Evolutionary conservation across 2,888 invertebrate genomes (phyloP), one percentile per base, ranked within the genome.

Genomic region (Noctuana brunneofusca): DNA sequence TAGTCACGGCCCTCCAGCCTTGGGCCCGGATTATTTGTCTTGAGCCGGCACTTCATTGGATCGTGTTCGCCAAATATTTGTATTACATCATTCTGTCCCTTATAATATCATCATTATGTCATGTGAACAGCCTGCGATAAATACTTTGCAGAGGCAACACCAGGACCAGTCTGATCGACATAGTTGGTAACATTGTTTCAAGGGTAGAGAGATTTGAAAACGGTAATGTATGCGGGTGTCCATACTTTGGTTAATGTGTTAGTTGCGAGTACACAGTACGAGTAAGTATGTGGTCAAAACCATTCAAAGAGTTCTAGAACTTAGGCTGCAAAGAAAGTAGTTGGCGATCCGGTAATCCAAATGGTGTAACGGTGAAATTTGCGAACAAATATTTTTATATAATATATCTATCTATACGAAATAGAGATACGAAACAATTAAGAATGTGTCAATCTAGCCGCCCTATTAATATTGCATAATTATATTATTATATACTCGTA

Each of bases 1-100:
- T 60, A 59, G 59, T 59, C 53, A 59, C 30, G 43, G 2, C 41
- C 58, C 52, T n/a, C 50, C 27, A 9, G 20, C 46, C 46, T 20
- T 11, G 24, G 32, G 8, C 16, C 16, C 24, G 20, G 58, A 58
- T 52, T 52, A 59, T 59, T 59, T 59, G 59, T 59, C 59, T 59
- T 53, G 30, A 53, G 59, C 38, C 50, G 41, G 16, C 58, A 58
- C 46, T 46, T 53, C 59, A 53, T 59, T 59, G 43, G 52, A 53
- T 59, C 59, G 20, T 32, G 52, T 53, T 59, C 43, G 52, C 59
- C 52, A 53, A 59, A 53, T 41, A 43, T 53, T 59, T 30, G 52
- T 43, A 32, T 53, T 32, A 43, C 20, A 43, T 59, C 59, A 59
- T 20, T 30, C 30, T 56, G 43, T n/a, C 30, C 46, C 30, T 46